Base-by-base conservation (phyloP, 2,888 invertebrate species). In the Ennomos quercinarius region DNA sequence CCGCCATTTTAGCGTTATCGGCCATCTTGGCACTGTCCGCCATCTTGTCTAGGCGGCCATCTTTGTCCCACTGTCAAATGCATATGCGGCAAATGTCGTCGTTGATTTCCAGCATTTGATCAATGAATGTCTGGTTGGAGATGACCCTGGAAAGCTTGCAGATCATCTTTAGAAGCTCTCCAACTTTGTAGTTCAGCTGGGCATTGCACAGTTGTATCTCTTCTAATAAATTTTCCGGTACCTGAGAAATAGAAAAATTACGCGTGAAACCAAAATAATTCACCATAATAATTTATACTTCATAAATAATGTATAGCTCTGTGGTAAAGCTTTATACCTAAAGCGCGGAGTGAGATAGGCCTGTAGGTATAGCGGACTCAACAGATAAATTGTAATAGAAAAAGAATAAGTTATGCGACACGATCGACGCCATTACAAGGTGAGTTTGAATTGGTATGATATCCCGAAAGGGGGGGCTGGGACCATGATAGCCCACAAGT, bases 21-120 rank as follows among this genome's bases (percentile, higher is more conserved):
- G 78, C 80, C 76, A 78, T 82, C 63, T 80, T 80, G 76, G 64
- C 63, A 37, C 45, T 12, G 71, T 72, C 80, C 71, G 78, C 80
- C 76, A 78, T 72, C 54, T 47, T 62, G 67, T 69, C 62, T 47
- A 62, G 67, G 70, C 63, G 73, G 76, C 80, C 80, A 77, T 80
- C 58, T 76, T 73, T 71, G 55, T 67, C 62, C 44, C 59, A 50
- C 66, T 78, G 81, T 87, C 81, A 91, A 83, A 96, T 95, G 66
- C 96, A 95, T 88, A 97, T 93, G 74, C 94, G 94, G 84, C 95
- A 95, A 81, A 98, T 97, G 78, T 95, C 95, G 66, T 95, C 94
- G 88, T 98, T 97, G 78, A 98, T 96, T 71, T 95, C 94, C 68
- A 97, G 90, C 77, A 97, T 92, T 86, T 97, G 96, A 49, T 93